phyloP scores from a whole-genome alignment of 2,113 vertebrate genomes.

The Aptenodytes forsteri region DNA sequence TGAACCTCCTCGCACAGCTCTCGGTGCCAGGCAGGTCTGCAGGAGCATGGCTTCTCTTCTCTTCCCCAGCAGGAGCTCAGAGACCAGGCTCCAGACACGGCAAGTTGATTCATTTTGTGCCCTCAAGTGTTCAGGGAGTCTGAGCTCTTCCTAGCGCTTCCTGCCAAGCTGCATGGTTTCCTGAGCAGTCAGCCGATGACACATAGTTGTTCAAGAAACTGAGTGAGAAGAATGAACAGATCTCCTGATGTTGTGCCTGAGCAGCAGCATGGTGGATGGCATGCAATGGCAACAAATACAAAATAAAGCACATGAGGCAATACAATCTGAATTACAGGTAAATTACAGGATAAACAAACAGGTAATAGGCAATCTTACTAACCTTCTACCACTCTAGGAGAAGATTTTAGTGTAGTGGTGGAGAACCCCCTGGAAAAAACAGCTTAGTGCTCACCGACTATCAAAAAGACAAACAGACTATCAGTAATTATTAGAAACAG shows the following conservation, averaged over 20 bases:
- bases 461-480: background rate
- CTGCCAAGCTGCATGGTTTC: background rate
- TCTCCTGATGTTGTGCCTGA: background rate
- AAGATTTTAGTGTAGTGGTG: background rate
- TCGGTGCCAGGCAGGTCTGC: background rate
- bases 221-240: background rate
- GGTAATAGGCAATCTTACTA: background rate
- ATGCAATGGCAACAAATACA: background rate
- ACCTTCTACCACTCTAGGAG: background rate
- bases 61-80: background rate
- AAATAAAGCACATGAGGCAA: background rate
- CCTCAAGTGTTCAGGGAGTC: background rate
- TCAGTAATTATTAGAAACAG: background rate
- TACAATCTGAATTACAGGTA: background rate
- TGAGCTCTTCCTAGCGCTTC: background rate
- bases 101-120: background rate
- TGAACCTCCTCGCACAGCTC: background rate
- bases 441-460: background rate
- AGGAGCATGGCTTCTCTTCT: background rate
- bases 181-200: accelerated
- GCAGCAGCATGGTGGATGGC: background rate
- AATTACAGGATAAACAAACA: background rate
- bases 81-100: background rate
- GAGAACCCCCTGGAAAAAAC: background rate
- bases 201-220: background rate